Base-by-base conservation (phyloP, 2,113 vertebrate species). In the Antechinus stuartii region DNA sequence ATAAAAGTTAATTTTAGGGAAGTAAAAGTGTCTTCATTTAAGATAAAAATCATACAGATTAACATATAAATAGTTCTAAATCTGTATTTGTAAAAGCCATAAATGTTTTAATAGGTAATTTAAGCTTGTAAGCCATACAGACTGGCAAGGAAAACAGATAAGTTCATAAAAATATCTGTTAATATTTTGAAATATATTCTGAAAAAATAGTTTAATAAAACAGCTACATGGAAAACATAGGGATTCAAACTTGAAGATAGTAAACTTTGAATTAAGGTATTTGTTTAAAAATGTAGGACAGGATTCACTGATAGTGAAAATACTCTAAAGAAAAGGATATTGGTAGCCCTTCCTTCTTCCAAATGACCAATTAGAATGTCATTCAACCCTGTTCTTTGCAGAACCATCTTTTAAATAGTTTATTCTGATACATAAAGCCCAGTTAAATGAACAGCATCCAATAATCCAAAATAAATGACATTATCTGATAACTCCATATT, bases 1-100 rank as follows among this genome's bases (percentile, higher is more conserved):
- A 55, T 95, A 92, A 96, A 96, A 96, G 47, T 94, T 97, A 96
- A 97, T 97, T 98, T 97, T 96, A 94, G 95, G 94, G 52, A 98
- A 98, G n/a, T 35, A 95, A 97, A 98, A 97, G 8, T 96, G 54
- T 92, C 94, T 61, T 96, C 26, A 93, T 93, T 92, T 96, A 96
- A 98, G 98, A 98, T 93, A 97, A 97, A 98, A 98, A 97, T 94
- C 94, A 96, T 42, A 95, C 12, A 92, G 14, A 97, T 96, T 97
- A 97, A 91, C 96, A 97, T 96, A 97, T 90, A 98, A 98, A 97
- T 96, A 76, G 2, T 2, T 97, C 94, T 97, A 84, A 96, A 95
- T 96, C 90, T 97, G 55, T 94, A 96, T 97, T 98, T 98, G 92
- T 94, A 98, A 97, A 98, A 97, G 92, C 97, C 95, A 94, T 91